A percentile compares a stretch with the other conserved stretches of the same genome.
These are phyloP conservation scores for Aphrophora alni DNA, from an alignment of 2,888 invertebrate genomes.

Conservation along the genomic window DNA sequence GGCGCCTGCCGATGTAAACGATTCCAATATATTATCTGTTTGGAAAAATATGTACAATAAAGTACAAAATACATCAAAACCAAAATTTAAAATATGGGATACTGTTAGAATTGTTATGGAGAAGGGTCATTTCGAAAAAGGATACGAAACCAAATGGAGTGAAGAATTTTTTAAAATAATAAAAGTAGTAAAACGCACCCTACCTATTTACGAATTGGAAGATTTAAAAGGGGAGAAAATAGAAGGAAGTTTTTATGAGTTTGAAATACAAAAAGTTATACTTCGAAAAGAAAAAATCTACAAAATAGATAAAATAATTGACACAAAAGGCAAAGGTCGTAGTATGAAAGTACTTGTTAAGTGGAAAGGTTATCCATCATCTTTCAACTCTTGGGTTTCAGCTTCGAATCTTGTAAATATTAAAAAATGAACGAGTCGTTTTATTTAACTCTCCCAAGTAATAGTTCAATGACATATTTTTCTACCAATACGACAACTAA, in stretches of 20 bases:
- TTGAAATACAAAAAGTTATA: too few relatives aligned
- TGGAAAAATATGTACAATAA: too few relatives aligned
- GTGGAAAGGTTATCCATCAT: conserved; percentile 10
- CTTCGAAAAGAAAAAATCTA: neutral
- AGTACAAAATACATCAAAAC: too few relatives aligned
- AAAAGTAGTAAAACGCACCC: conserved; percentile 38
- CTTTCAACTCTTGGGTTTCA: conserved; percentile 3
- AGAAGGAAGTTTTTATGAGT: neutral
- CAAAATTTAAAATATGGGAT: conserved; percentile 35
- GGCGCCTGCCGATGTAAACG: too few relatives aligned
- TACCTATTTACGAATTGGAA: neutral
- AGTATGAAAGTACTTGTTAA: conserved; percentile 18
- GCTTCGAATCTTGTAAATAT: neutral
- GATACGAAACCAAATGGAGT: conserved; percentile 47
- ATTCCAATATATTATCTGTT: too few relatives aligned
- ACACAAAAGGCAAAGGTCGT: neutral
- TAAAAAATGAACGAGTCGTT: conserved; percentile 11
- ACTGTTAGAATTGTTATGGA: conserved; percentile 40
- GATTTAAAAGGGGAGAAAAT: neutral
- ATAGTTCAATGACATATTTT: conserved; percentile 49
- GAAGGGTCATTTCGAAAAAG: conserved; percentile 46
- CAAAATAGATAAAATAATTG: neutral
- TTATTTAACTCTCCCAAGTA: conserved; percentile 13
- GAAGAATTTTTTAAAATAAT: conserved; percentile 50
- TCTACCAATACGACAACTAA: conserved; percentile 49